Conservation (phyloP, 1,140 invertebrate genomes). For the Drosophila yakuba region DNA sequence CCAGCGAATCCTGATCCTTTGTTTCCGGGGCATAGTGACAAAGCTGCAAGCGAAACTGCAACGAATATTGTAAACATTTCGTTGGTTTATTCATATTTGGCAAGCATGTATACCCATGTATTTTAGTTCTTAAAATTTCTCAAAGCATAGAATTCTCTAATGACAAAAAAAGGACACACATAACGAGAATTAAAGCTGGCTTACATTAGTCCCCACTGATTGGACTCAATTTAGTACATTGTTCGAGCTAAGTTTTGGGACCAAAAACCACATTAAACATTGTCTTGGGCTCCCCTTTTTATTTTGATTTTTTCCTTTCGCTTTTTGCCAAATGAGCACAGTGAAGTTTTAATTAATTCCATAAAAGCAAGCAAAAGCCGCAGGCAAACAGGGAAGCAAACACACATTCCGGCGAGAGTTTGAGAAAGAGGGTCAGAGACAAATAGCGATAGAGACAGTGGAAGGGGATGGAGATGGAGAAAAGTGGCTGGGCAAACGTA, state of each 20-base stretch:
- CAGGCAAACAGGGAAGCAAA: conserved; percentile 67
- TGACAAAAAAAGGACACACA: conserved; percentile 1
- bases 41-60: neutral
- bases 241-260: conserved; percentile 44
- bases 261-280: conserved; percentile 42
- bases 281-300: conserved; percentile 26
- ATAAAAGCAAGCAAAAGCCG: conserved; percentile 76
- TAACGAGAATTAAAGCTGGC: neutral
- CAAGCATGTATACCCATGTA: too few species aligned
- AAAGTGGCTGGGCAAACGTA: conserved; percentile 49
- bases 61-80: neutral
- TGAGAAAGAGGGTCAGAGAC: conserved; percentile 2
- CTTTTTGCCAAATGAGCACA: conserved; percentile 53
- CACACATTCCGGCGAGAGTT: conserved; percentile 33
- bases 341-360: conserved; percentile 80
- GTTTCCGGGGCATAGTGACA: too few species aligned
- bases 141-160: too few species aligned
- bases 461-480: neutral
- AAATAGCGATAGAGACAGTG: conserved; percentile 25
- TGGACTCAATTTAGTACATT: conserved; percentile 28
- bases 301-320: conserved; percentile 36
- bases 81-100: neutral
- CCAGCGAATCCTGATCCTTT: neutral
- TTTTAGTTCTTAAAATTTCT: neutral
- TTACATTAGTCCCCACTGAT: conserved; percentile 35